Evolutionary conservation across 1,140 invertebrate species (phyloP).

Genomic region (Leptestheria dahalacensis): DNA sequence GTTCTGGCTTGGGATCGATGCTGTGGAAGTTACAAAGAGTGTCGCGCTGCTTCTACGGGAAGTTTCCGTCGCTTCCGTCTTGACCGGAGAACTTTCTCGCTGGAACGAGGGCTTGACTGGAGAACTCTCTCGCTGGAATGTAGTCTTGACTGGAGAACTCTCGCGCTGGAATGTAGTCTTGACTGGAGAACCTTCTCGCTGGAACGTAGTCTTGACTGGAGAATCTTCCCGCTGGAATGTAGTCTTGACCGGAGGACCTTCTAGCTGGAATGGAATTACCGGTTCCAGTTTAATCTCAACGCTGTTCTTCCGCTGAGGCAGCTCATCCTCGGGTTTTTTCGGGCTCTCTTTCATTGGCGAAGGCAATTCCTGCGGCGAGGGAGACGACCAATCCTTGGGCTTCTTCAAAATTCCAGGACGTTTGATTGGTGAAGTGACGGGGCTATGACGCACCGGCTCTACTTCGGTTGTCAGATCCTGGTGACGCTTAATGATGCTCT

Average conservation of each 20-base stretch:
- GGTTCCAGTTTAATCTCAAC: constrained; percentile 6
- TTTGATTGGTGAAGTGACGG: neutral
- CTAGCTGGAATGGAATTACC: neutral
- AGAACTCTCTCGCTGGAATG: neutral
- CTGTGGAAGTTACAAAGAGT: too few relatives aligned
- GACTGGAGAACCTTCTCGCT: neutral
- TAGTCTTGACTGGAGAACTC: neutral
- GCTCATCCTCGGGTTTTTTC: neutral
- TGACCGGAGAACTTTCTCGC: neutral
- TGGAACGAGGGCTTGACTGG: neutral
- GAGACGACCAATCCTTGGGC: constrained; percentile 14
- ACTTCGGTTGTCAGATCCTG: neutral
- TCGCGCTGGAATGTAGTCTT: too few relatives aligned
- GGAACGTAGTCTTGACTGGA: neutral
- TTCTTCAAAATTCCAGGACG: constrained; percentile 21
- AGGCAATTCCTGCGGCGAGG: constrained; percentile 11
- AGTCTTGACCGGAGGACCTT: neutral
- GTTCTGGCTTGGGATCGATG: too few relatives aligned
- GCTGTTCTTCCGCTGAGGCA: neutral
- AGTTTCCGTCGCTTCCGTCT: neutral
- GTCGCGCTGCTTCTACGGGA: neutral
- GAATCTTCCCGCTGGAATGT: neutral
- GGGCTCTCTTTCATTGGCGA: constrained; percentile 9
- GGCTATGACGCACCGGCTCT: neutral
- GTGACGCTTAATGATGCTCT: constrained; percentile 11